These are phyloP conservation scores for Gobiocypris rarus DNA, from an alignment of 2,113 vertebrate genomes.

Conservation along the genomic window DNA sequence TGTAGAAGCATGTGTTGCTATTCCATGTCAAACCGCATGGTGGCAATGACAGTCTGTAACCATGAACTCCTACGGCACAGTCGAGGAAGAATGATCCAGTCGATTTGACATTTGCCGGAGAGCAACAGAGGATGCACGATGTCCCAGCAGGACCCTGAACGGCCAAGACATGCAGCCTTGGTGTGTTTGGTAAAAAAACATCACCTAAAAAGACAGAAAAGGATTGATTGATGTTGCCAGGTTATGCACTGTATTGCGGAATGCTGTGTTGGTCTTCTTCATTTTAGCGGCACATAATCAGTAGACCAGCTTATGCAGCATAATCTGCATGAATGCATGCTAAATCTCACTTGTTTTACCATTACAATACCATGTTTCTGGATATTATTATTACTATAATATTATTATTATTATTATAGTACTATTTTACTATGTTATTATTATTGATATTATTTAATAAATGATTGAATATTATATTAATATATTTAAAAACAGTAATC, in stretches of 20 bases:
- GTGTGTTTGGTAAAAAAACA: not conserved
- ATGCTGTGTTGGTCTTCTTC: not conserved
- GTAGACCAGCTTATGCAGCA: not conserved
- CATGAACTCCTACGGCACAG: not conserved
- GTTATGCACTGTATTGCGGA: not conserved
- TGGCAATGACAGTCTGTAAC: not conserved
- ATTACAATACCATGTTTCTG: not conserved
- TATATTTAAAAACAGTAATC: not conserved
- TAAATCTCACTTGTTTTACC: not conserved
- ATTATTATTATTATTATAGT: too few relatives aligned
- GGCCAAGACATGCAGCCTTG: not conserved
- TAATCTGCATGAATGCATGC: not conserved
- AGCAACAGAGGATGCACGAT: not conserved
- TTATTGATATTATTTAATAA: too few relatives aligned
- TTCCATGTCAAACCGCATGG: not conserved
- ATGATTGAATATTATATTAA: too few relatives aligned
- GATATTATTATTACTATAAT: not conserved
- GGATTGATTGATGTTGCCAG: not conserved
- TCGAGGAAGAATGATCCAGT: not conserved
- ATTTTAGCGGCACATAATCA: not conserved
- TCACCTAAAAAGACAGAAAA: not conserved
- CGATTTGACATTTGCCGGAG: constrained; percentile 29
- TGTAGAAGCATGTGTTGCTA: not conserved
- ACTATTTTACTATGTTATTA: too few relatives aligned
- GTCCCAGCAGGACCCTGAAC: not conserved